Conservation (phyloP, 2,797 vertebrate species). For the Gallinago nigripennis region DNA sequence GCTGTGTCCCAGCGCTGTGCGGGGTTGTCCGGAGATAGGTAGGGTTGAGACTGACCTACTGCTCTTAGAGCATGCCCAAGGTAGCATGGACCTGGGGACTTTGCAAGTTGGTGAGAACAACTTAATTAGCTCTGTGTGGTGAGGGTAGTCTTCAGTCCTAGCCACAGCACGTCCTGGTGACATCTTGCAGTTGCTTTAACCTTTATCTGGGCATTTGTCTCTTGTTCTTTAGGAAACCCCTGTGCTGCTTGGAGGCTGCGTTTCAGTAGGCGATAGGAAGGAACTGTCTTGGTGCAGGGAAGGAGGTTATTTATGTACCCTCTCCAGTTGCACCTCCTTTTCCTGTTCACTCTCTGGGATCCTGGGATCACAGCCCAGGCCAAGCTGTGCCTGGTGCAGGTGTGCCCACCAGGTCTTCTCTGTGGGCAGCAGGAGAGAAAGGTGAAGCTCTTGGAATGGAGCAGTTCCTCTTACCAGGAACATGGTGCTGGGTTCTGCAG, state of each 20-base stretch:
- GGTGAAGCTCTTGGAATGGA: not conserved
- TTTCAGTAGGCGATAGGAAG: not conserved
- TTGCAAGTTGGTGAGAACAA: not conserved
- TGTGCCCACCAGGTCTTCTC: not conserved
- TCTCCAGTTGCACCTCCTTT: rapidly evolving
- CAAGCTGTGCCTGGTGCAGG: not conserved
- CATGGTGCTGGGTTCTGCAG: rapidly evolving
- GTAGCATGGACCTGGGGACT: rapidly evolving
- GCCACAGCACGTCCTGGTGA: not conserved
- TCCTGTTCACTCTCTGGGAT: not conserved
- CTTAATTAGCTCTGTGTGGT: rapidly evolving
- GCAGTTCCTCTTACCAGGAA: not conserved
- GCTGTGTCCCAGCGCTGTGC: rapidly evolving
- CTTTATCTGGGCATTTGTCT: not conserved
- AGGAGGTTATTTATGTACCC: not conserved
- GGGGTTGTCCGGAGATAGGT: not conserved
- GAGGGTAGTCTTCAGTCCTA: not conserved
- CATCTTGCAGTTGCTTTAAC: not conserved
- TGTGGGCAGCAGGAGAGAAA: not conserved
- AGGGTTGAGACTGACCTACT: not conserved
- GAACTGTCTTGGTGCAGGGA: not conserved
- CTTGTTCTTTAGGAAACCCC: no score
- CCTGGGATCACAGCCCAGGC: no score
- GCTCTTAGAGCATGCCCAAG: rapidly evolving
- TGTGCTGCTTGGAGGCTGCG: no score